A percentile compares a stretch with the other conserved stretches of the same genome.
Conservation (phyloP, 2,797 vertebrate genomes). For the Tauraco hartlaubi region DNA sequence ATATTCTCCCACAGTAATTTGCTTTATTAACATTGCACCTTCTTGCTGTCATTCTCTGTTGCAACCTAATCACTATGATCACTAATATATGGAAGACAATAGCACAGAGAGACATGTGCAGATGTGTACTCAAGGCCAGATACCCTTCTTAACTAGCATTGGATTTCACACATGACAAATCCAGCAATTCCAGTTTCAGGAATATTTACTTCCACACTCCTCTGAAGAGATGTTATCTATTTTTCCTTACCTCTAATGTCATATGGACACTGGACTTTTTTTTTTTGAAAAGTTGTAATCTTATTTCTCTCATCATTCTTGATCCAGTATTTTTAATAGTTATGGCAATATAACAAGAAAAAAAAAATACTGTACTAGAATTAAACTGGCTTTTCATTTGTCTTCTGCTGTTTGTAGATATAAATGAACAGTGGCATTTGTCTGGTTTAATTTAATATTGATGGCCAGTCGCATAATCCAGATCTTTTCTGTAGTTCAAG, state of each 20-base stretch:
- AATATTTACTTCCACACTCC: background rate
- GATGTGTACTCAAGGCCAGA: background rate
- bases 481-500: background rate
- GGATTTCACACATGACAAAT: background rate
- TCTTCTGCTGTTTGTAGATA: background rate
- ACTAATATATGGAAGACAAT: background rate
- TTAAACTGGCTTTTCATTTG: background rate
- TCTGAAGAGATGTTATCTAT: background rate
- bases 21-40: background rate
- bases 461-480: background rate
- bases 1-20: background rate
- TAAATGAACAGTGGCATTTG: background rate
- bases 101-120: background rate
- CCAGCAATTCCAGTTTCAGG: background rate
- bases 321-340: background rate
- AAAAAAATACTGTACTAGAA: background rate
- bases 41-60: background rate
- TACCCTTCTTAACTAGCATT: background rate
- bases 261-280: accelerated
- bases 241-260: background rate
- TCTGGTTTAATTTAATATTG: background rate
- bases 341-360: background rate
- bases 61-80: background rate
- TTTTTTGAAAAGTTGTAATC: background rate
- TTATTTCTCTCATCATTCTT: background rate